phyloP scores from a whole-genome alignment of 2,797 vertebrate genomes.

The Dipus sagitta region DNA sequence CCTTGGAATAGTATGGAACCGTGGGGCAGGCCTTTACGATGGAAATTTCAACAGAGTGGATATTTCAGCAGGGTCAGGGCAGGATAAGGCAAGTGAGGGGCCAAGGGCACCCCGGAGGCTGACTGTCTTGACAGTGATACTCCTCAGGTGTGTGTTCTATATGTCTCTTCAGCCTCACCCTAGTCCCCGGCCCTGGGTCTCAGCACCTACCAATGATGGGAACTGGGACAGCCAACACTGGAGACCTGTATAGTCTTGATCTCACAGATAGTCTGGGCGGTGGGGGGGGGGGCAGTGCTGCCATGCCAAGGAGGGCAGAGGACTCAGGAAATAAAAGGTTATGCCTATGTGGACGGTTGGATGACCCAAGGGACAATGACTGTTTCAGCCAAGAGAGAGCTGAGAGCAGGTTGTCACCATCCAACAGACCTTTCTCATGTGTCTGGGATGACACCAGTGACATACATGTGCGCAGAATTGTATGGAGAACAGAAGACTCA shows the following conservation, averaged over 20 bases:
- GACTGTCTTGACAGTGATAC: not conserved
- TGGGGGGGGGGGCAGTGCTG: not conserved
- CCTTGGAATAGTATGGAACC: not conserved
- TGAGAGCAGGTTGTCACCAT: not conserved
- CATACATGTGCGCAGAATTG: no score
- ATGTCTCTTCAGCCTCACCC: not conserved
- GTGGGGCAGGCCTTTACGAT: not conserved
- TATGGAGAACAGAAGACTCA: not conserved
- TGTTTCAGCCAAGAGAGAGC: no score
- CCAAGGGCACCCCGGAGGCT: no score
- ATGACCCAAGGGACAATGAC: not conserved
- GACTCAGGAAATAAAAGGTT: not conserved
- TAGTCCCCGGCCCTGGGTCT: not conserved
- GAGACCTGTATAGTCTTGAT: not conserved
- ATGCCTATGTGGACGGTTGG: not conserved
- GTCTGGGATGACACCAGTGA: not conserved
- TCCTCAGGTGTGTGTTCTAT: not conserved
- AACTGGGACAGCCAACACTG: not conserved
- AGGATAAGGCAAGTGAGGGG: not conserved
- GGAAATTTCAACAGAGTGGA: not conserved
- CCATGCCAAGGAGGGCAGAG: not conserved
- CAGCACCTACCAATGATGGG: no score
- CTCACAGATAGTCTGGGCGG: not conserved
- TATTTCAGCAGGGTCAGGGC: not conserved
- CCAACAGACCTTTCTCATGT: not conserved